A percentile compares a stretch with the other conserved stretches of the same genome.
Conservation (phyloP, 2,113 vertebrate genomes). For the Entosphenus tridentatus region DNA sequence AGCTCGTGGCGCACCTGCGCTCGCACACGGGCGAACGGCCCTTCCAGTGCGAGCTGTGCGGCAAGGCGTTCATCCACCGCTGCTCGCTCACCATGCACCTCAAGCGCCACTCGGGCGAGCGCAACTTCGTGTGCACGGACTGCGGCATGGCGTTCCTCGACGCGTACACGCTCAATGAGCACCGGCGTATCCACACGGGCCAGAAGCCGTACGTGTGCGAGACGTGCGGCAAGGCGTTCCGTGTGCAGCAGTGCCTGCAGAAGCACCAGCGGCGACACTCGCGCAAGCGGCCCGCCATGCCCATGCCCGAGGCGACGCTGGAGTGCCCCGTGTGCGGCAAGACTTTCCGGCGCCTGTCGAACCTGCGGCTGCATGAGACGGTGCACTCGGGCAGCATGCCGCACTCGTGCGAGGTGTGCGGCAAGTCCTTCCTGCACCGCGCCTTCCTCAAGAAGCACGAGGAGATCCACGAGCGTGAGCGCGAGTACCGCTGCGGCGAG, state of each 20-base stretch:
- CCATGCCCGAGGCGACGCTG: neutral
- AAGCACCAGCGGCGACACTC: conserved; percentile 11
- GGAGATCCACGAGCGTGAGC: conserved; percentile 2
- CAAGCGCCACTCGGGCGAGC: conserved; percentile 7
- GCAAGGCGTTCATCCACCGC: conserved; percentile 5
- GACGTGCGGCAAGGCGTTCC: conserved; percentile 12
- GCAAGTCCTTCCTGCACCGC: neutral
- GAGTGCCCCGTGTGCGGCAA: conserved; percentile 2
- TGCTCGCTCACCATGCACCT: conserved; percentile 6
- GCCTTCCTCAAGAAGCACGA: conserved; percentile 1
- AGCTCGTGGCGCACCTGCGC: conserved; percentile 8
- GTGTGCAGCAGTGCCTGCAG: conserved; percentile 10
- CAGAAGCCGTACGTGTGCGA: conserved; percentile 12
- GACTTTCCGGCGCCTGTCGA: conserved; percentile 1
- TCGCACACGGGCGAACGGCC: neutral
- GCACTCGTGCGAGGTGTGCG: neutral
- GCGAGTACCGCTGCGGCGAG: neutral
- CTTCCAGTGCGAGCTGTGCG: neutral
- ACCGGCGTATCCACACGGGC: conserved; percentile 12
- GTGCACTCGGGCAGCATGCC: conserved; percentile 2
- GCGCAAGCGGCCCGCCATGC: conserved; percentile 7
- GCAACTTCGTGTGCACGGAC: conserved; percentile 11
- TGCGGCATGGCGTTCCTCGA: conserved; percentile 11
- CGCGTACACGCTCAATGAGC: conserved; percentile 11
- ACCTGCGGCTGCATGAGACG: neutral